A percentile compares a stretch with the other conserved stretches of the same genome.
These are phyloP conservation scores for Rhabditoides inermis DNA, from an alignment of 2,888 invertebrate genomes.

Conservation along the genomic window DNA sequence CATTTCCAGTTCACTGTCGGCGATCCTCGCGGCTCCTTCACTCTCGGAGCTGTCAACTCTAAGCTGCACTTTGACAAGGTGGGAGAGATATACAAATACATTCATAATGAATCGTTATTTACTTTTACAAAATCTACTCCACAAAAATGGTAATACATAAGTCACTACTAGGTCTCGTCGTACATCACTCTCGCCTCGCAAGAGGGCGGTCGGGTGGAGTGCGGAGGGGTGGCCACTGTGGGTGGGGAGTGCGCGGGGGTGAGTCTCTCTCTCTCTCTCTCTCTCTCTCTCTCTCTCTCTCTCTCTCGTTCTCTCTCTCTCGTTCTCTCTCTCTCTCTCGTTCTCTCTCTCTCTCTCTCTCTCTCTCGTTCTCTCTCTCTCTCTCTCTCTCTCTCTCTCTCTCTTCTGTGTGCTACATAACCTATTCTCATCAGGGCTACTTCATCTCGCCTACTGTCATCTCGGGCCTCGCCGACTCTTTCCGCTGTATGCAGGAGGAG, in stretches of 20 bases:
- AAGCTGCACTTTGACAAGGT: conserved; percentile 57
- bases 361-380: too few relatives aligned
- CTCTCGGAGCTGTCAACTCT: conserved; percentile 57
- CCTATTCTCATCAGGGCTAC: conserved; percentile 54
- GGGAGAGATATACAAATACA: background rate
- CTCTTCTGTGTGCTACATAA: too few relatives aligned
- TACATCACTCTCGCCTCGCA: conserved; percentile 52
- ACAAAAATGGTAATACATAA: too few relatives aligned
- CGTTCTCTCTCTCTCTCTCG: too few relatives aligned
- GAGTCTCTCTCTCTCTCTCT: background rate
- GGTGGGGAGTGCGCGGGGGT: conserved; percentile 52
- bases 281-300: background rate
- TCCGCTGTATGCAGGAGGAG: conserved; percentile 58
- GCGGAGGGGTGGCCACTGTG: conserved; percentile 53
- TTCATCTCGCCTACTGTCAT: conserved; percentile 57
- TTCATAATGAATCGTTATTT: background rate
- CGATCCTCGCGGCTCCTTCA: conserved; percentile 28
- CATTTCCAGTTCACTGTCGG: conserved; percentile 31
- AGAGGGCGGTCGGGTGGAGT: conserved; percentile 55
- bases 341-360: too few relatives aligned
- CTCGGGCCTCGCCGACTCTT: conserved; percentile 53
- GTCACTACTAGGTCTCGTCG: conserved; percentile 20
- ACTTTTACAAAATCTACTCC: background rate
- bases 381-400: too few relatives aligned
- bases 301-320: too few relatives aligned